Base-by-base conservation (phyloP, 2,888 invertebrate species). In the Cerceris ruficornis region DNA sequence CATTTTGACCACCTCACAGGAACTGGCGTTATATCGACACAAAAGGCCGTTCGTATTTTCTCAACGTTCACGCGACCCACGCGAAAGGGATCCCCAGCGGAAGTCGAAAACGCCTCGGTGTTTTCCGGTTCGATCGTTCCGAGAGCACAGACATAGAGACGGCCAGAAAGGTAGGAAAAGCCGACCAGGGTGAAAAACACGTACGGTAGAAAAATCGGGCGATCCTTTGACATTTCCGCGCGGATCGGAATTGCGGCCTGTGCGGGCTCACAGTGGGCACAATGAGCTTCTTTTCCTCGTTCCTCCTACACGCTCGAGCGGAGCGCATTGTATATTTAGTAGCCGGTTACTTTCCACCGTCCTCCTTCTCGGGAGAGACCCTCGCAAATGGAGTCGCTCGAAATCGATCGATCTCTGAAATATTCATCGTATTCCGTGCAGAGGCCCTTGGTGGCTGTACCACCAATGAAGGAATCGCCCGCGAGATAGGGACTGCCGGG, bases 331-430 rank as follows among this genome's bases (percentile, higher is more conserved):
- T 86, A 86, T 82, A 86, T 86, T 86, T 82, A 86, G 79, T 75
- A 79, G 79, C 78, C 74, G 73, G 76, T 83, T 83, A 80, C 78
- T 83, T 85, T 83, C 84, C 78, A 61, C 76, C 79, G 68, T 75
- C 46, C 73, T 71, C 77, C 73, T 80, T 72, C 81, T 55, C 71
- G 59, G 57, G 66, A 60, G 72, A 61, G 73, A 71, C 64, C 71
- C 71, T 54, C 68, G 66, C 78, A 71, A 64, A 68, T 17, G 60
- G 66, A 80, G 84, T 74, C 75, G 84, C 75, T 83, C 71, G 77
- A 81, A 86, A 87, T 89, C 88, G 87, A 89, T 88, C 87, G 86
- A 88, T 88, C 86, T 84, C 80, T 89, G 83, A 89, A 89, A 88
- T 87, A 89, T 89, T 88, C 86, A 88, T 88, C 83, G 81, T 76